phyloP scores from a whole-genome alignment of 1,140 invertebrate genomes.

The Dendroctonus ponderosae region DNA sequence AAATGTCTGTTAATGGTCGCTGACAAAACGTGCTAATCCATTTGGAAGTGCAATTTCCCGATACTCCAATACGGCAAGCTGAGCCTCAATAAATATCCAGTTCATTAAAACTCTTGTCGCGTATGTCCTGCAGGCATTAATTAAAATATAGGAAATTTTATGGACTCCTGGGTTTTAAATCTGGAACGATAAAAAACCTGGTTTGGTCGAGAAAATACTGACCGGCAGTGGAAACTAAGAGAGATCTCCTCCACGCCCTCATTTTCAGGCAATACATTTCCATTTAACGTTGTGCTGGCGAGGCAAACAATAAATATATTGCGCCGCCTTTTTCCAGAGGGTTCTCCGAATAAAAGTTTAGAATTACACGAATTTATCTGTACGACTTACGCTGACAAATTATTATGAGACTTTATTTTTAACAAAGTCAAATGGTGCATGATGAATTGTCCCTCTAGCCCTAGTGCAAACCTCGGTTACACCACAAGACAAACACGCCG shows the following conservation, averaged over 20 bases:
- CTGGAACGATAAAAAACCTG: conserved; percentile 6
- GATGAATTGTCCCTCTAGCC: too few species aligned
- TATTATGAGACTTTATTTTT: conserved; percentile 15
- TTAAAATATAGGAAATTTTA: too few species aligned
- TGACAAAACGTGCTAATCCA: too few species aligned
- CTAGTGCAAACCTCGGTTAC: too few species aligned
- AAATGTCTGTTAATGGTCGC: too few species aligned
- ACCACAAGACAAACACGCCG: too few species aligned
- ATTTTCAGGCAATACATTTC: conserved; percentile 31
- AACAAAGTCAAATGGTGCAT: not conserved
- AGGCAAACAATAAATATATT: conserved; percentile 33
- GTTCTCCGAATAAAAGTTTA: conserved; percentile 28
- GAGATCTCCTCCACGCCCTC: conserved; percentile 25
- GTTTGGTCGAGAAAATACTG: conserved; percentile 12
- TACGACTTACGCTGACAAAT: conserved; percentile 28
- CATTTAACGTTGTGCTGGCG: conserved; percentile 31
- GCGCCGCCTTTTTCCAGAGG: conserved; percentile 23
- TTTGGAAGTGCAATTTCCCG: too few species aligned
- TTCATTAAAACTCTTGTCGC: too few species aligned
- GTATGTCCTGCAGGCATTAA: too few species aligned
- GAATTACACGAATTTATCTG: conserved; percentile 35
- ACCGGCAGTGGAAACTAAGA: conserved; percentile 17
- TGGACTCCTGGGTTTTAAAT: not conserved
- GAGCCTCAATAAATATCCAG: too few species aligned
- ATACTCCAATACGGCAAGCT: too few species aligned